Evolutionary conservation across 1,140 invertebrate species (phyloP), one percentile per base, ranked within the genome.

Genomic region (Drosophila arizonae): DNA sequence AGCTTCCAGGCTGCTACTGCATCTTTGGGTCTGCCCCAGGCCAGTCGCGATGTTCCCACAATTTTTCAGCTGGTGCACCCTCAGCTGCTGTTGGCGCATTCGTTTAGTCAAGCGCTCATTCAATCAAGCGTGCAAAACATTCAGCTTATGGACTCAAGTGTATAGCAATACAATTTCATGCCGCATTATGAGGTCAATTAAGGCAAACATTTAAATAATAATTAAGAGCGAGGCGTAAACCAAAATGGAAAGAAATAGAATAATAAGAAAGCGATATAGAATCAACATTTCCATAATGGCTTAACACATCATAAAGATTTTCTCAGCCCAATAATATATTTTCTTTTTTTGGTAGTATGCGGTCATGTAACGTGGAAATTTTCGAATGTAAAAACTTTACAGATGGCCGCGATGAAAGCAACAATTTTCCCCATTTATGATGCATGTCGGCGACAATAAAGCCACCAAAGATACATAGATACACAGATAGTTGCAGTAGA

Each of bases 291-390:
- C 15, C 68, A 79, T 82, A 76, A 88, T 82, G 73, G 82, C 77
- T 86, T 86, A 67, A 76, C 82, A 86, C 76, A 69, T 88, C 82
- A 61, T 86, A 79, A 86, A 86, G 72, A 71, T 87, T 77, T 87
- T 81, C 76, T 57, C 82, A 55, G 79, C 48, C 56, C 56, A 75
- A 75, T 70, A 74, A 74, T 66, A 69, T 65, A 64, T 60, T 55
- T 39, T 11, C 11, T 11, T 39, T 39, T 11, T 39, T 39, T 13
- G 21, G 26, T 39, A 43, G 33, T 28, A 43, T 28, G 48, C 26
- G 39, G 28, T 26, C 62, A 21, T 57, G 57, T 52, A 57, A 57
- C 17, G 41, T 41, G 50, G 61, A 64, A 64, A 64, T 60, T 46
- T 48, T 36, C 55, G 36, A 43, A 9, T 43, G 60, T 58, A 60